phyloP scores from a whole-genome alignment of 2,797 vertebrate genomes.

The Fistularia commersonii region DNA sequence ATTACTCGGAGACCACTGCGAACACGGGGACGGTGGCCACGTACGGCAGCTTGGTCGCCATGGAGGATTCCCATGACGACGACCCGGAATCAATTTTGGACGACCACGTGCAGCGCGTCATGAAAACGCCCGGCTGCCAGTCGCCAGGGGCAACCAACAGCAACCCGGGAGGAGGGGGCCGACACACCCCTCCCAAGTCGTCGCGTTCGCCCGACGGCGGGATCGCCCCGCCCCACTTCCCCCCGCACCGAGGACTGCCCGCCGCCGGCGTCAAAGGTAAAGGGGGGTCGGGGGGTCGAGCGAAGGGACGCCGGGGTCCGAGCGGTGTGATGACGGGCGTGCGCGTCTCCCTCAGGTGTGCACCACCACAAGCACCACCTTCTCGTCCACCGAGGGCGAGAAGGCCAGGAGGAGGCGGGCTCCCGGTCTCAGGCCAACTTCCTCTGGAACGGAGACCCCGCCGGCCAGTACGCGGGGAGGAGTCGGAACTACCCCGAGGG shows the following conservation, averaged over 20 bases:
- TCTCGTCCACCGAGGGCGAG: conserved; percentile 80
- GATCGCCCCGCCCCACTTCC: conserved; percentile 57
- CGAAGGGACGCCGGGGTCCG: background rate
- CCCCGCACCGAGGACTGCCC: conserved; percentile 57
- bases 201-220: conserved; percentile 85
- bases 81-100: conserved; percentile 93
- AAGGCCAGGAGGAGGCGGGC: conserved; percentile 80
- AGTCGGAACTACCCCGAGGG: conserved; percentile 84
- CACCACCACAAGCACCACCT: conserved; percentile 89
- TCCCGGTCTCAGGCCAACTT: conserved; percentile 56
- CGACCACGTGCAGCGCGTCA: conserved; percentile 90
- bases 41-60: conserved; percentile 77
- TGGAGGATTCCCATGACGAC: conserved; percentile 86
- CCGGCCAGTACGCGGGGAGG: conserved; percentile 79
- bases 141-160: conserved; percentile 81
- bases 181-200: conserved; percentile 81
- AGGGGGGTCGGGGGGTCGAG: conserved; percentile 17
- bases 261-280: conserved; percentile 74
- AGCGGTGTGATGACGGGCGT: background rate
- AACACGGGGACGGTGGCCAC: conserved; percentile 62
- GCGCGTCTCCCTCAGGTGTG: conserved; percentile 39
- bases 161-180: conserved; percentile 72
- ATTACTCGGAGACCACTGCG: conserved; percentile 82
- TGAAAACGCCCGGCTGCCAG: conserved; percentile 92
- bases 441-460: conserved; percentile 80